Percentiles rank a stretch among this genome's conserved stretches.
These are phyloP conservation scores for Saccostrea glomerata DNA, from an alignment of 1,140 invertebrate species.

Conservation along the genomic window DNA sequence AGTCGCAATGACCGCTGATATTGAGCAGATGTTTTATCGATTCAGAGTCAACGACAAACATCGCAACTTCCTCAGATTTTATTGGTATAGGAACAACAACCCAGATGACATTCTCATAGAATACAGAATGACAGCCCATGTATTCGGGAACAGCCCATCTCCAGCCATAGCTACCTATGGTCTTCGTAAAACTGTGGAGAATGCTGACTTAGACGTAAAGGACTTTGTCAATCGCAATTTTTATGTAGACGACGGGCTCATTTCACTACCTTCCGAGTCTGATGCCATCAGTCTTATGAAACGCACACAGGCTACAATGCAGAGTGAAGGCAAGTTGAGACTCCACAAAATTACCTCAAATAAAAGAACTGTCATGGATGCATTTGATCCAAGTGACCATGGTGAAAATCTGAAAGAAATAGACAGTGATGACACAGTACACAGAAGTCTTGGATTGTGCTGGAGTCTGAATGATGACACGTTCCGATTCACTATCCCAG, in stretches of 20 bases:
- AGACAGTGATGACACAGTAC: conserved; percentile 27
- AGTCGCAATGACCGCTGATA: conserved; percentile 55
- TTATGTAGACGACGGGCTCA: conserved; percentile 56
- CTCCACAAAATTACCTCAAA: conserved; percentile 44
- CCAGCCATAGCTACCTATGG: conserved; percentile 58
- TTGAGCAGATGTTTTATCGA: conserved; percentile 60
- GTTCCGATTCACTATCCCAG: conserved; percentile 38
- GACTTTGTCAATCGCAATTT: background rate
- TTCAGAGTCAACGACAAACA: conserved; percentile 47
- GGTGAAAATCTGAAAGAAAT: conserved; percentile 42
- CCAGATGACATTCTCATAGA: conserved; percentile 27
- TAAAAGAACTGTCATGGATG: conserved; percentile 30
- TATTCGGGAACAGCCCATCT: conserved; percentile 57
- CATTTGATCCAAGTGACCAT: conserved; percentile 38
- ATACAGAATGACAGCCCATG: conserved; percentile 35
- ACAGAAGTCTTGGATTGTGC: conserved; percentile 51
- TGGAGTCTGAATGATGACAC: conserved; percentile 53
- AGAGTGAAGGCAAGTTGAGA: background rate
- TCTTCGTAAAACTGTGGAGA: conserved; percentile 35
- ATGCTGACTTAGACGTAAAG: background rate
- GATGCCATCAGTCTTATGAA: conserved; percentile 29
- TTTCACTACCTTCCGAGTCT: background rate
- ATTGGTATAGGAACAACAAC: conserved; percentile 57
- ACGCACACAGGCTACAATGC: conserved; percentile 25
- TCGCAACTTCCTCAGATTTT: conserved; percentile 54